Base-by-base conservation (phyloP, 2,888 invertebrate species). In the Trilocha varians region DNA sequence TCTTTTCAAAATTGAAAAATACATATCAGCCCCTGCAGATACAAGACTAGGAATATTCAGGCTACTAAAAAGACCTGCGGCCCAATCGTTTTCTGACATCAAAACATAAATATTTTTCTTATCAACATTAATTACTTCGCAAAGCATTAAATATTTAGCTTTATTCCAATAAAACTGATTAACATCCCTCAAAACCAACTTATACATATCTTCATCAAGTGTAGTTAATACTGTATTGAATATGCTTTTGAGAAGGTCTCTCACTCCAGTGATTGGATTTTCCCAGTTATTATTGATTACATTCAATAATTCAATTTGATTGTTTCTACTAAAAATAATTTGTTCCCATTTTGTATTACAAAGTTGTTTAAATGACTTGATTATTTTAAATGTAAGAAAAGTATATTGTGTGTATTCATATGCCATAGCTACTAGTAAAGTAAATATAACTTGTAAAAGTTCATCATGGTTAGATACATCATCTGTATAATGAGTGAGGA, bases 211-310 rank as follows among this genome's bases (percentile, higher is more conserved):
- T 35, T 59, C 44, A 51, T 75, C 59, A 41, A 70, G 38, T 37
- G 66, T 52, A 16, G 50, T 57, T 42, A 83, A 53, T 36, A 70
- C 65, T 48, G 57, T 85, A 70, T 58, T 67, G 54, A 89, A 88
- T 47, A 89, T 67, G 11, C 55, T 62, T 46, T 79, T 76, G 51
- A 87, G 89, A 34, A 86, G 68, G 54, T 88, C 88, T 52, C 87
- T 78, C 6, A 89, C 75, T 40, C 88, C 88, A 44, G 82, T 80
- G 8, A 89, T 75, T 15, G 88, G 86, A 53, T 88, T 90, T 55
- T 89, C 88, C 89, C 90, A 90, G 56, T 89, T 90, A 38, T 89
- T 87, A 55, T 87, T 88, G 5, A 87, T 75, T 45, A 89, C 66
- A 48, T 76, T 70, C 5, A 89, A 65, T 33, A 89, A 52, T 49